Conservation (phyloP, 2,888 invertebrate species). For the Pollenia angustigena region DNA sequence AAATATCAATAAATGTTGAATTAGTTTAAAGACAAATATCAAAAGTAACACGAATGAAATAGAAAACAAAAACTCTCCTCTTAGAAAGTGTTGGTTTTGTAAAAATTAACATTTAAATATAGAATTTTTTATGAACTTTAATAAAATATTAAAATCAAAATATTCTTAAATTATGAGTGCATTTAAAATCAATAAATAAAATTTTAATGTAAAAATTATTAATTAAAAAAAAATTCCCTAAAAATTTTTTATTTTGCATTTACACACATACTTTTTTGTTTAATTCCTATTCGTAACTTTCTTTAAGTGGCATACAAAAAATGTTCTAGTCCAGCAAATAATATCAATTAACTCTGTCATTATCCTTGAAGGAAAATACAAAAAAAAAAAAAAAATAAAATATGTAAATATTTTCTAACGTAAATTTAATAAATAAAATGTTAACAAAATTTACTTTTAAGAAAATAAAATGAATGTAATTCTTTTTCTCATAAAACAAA, state of each 20-base stretch:
- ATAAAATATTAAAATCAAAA: slow-evolving; percentile 34
- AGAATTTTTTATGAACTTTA: slow-evolving; percentile 47
- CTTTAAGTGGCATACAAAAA: slow-evolving; percentile 6
- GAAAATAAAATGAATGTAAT: slow-evolving; percentile 71
- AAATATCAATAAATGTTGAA: slow-evolving; percentile 80
- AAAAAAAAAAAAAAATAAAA: slow-evolving; percentile 8
- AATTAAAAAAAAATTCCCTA: background rate
- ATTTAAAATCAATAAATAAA: slow-evolving; percentile 48
- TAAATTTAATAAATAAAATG: slow-evolving; percentile 61
- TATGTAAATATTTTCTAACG: slow-evolving; percentile 66
- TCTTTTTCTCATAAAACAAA: slow-evolving; percentile 70
- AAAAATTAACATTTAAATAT: slow-evolving; percentile 43
- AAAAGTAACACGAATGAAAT: background rate
- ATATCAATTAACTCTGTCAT: slow-evolving; percentile 6
- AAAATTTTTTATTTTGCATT: slow-evolving; percentile 35
- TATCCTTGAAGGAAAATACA: slow-evolving; percentile 21
- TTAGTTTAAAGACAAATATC: slow-evolving; percentile 49
- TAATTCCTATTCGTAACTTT: background rate
- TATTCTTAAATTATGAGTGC: slow-evolving; percentile 50
- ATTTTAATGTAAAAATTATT: background rate
- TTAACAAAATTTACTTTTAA: slow-evolving; percentile 69
- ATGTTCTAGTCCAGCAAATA: slow-evolving; percentile 46
- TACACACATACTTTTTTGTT: slow-evolving; percentile 3
- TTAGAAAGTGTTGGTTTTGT: slow-evolving; percentile 34
- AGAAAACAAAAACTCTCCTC: background rate